Conservation (phyloP, 2,888 invertebrate species). For the Lamproptera curius region DNA sequence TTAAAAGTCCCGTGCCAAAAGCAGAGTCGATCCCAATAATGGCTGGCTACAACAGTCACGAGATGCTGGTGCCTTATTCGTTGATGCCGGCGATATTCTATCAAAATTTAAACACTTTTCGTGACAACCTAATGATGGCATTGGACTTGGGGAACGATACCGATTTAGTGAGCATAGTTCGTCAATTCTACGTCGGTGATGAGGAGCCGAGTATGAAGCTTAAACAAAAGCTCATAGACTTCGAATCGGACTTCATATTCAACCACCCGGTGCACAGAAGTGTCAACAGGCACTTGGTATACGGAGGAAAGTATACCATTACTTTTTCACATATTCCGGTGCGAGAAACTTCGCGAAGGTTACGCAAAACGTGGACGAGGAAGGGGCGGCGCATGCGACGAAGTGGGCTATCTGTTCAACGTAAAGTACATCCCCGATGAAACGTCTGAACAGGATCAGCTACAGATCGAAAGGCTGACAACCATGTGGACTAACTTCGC, state of each 20-base stretch:
- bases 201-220: conserved; percentile 28
- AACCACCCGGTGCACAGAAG: conserved; percentile 40
- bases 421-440: conserved; percentile 22
- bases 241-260: conserved; percentile 45
- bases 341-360: conserved; percentile 33
- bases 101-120: not conserved
- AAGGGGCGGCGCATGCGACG: conserved; percentile 47
- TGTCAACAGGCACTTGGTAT: conserved; percentile 30
- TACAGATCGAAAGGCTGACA: conserved; percentile 41
- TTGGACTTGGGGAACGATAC: conserved; percentile 25
- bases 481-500: conserved; percentile 17
- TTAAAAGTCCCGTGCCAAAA: conserved; percentile 37
- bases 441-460: conserved; percentile 36
- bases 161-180: conserved; percentile 31
- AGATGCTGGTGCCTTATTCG: conserved; percentile 33
- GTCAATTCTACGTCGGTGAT: conserved; percentile 48
- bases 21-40: conserved; percentile 39
- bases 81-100: conserved; percentile 23
- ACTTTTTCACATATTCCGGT: conserved; percentile 48
- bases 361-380: conserved; percentile 27
- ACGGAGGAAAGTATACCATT: conserved; percentile 39
- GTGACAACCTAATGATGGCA: not conserved
- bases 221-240: conserved; percentile 34
- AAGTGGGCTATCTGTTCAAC: conserved; percentile 48
- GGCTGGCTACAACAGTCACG: conserved; percentile 43